Conservation (phyloP, 2,888 invertebrate species). For the Lasioglossum lativentre region DNA sequence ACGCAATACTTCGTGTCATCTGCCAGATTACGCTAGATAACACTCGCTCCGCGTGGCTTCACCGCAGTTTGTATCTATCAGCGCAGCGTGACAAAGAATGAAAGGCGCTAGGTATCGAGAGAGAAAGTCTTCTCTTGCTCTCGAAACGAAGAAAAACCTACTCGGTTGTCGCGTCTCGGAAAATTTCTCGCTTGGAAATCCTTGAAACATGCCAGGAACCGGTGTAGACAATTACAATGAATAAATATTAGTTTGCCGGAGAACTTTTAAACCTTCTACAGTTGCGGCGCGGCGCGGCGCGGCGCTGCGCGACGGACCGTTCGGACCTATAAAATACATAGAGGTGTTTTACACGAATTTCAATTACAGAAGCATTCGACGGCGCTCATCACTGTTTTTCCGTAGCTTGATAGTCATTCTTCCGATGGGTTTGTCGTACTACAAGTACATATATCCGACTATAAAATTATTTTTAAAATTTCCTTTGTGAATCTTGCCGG, state of each 20-base stretch:
- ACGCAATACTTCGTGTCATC: constrained; percentile 55
- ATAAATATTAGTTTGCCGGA: not conserved
- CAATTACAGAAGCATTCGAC: too few species aligned
- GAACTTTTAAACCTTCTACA: not conserved
- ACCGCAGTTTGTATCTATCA: constrained; percentile 44
- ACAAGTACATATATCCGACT: not conserved
- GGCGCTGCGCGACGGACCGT: too few species aligned
- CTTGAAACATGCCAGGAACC: not conserved
- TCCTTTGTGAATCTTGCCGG: not conserved
- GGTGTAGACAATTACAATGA: not conserved
- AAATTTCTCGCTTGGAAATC: not conserved
- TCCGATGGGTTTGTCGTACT: too few species aligned
- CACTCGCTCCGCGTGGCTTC: constrained; percentile 28
- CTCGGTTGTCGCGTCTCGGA: not conserved
- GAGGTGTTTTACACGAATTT: too few species aligned
- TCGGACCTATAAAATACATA: too few species aligned
- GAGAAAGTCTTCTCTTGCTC: not conserved
- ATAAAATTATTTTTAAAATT: not conserved
- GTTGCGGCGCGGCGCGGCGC: too few species aligned
- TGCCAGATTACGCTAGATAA: constrained; percentile 51
- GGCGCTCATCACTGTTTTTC: too few species aligned
- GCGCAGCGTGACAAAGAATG: constrained; percentile 15
- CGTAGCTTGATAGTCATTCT: too few species aligned
- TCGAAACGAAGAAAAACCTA: constrained; percentile 26
- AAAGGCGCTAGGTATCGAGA: not conserved